These are phyloP conservation scores for Helicoverpa assulta DNA, from an alignment of 2,888 invertebrate genomes.

Conservation along the genomic window DNA sequence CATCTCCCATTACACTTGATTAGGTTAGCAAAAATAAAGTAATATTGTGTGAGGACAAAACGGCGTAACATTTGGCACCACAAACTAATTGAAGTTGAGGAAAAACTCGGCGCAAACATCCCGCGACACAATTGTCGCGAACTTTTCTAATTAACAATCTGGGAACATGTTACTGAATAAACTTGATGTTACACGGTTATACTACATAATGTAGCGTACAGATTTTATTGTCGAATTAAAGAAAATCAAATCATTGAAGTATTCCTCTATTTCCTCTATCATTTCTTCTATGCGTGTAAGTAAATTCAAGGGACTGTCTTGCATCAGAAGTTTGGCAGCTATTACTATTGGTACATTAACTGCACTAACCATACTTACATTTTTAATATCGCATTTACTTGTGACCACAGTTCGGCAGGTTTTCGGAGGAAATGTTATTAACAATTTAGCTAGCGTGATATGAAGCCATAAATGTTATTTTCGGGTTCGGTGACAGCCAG, in stretches of 20 bases:
- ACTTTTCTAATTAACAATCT: constrained; percentile 41
- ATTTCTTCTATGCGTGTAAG: too few relatives aligned
- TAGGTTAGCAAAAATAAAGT: not conserved
- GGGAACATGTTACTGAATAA: not conserved
- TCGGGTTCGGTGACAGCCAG: constrained; percentile 43
- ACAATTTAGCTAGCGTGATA: constrained; percentile 37
- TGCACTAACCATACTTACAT: not conserved
- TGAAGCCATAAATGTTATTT: constrained; percentile 32
- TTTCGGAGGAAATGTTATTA: not conserved
- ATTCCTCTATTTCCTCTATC: too few relatives aligned
- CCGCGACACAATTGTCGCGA: constrained; percentile 3
- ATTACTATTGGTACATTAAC: not conserved
- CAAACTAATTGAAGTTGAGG: constrained; percentile 36
- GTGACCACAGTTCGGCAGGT: not conserved
- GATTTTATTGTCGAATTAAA: not conserved
- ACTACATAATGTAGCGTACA: not conserved
- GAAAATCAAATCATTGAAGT: too few relatives aligned
- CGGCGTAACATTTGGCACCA: constrained; percentile 25
- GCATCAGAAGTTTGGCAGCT: too few relatives aligned
- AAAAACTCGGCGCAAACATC: constrained; percentile 20
- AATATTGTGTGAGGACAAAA: constrained; percentile 21
- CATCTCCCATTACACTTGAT: not conserved
- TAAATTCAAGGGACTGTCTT: not conserved
- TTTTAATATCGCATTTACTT: not conserved
- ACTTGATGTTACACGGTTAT: constrained; percentile 1